These are phyloP conservation scores for Polyploca ridens DNA, from an alignment of 2,888 invertebrate genomes.

Conservation along the genomic window DNA sequence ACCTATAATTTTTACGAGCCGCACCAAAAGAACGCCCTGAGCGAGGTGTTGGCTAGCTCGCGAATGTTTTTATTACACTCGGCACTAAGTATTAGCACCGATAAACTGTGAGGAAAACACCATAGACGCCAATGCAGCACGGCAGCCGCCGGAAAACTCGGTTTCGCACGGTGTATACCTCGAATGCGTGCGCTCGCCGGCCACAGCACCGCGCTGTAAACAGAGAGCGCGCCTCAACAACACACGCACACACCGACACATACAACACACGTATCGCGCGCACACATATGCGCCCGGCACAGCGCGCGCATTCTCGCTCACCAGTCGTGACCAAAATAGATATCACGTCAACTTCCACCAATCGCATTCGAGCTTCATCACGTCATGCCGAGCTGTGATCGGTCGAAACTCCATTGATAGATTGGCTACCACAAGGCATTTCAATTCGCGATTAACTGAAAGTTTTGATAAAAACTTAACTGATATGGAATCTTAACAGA, in stretches of 20 bases:
- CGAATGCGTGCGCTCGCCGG: slow-evolving; percentile 87
- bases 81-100: slow-evolving; percentile 69
- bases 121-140: slow-evolving; percentile 66
- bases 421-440: slow-evolving; percentile 73
- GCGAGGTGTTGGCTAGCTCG: slow-evolving; percentile 43
- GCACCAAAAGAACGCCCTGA: slow-evolving; percentile 66
- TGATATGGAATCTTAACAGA: slow-evolving; percentile 74
- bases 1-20: slow-evolving; percentile 74
- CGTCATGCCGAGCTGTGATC: slow-evolving; percentile 63
- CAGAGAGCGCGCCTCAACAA: slow-evolving; percentile 77
- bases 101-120: slow-evolving; percentile 74
- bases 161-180: slow-evolving; percentile 65
- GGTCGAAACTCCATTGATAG: slow-evolving; percentile 73
- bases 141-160: slow-evolving; percentile 74
- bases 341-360: slow-evolving; percentile 72
- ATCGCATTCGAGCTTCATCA: slow-evolving; percentile 58
- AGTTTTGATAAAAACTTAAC: slow-evolving; percentile 78
- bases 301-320: slow-evolving; percentile 63
- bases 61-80: slow-evolving; percentile 62
- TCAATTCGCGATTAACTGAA: slow-evolving; percentile 80
- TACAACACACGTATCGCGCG: slow-evolving; percentile 45
- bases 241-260: slow-evolving; percentile 67
- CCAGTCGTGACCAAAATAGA: slow-evolving; percentile 64
- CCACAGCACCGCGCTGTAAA: slow-evolving; percentile 83
- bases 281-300: slow-evolving; percentile 52